Evolutionary conservation across 2,113 vertebrate species (phyloP), one percentile per base, ranked within the genome.

Genomic region (Raphicerus campestris): DNA sequence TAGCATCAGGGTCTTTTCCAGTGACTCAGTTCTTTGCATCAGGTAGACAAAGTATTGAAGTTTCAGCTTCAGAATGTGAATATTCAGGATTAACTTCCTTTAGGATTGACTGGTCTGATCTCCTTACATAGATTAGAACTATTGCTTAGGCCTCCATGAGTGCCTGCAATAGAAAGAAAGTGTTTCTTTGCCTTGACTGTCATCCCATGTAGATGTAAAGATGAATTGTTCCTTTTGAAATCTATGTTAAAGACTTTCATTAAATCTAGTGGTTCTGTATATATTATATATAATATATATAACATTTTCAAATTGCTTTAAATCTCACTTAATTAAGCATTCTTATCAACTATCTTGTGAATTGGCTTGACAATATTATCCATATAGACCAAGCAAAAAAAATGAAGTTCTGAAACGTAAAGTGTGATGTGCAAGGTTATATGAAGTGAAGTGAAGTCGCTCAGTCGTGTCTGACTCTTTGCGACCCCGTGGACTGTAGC

Each of bases 291-390:
- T 14, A 42, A 75, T 45, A 6, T 45, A 26, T 45, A 45, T 42
- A 75, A 75, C 7, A 35, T 73, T 96, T 93, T 28, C 16, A 92
- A 81, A 85, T 70, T 61, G 42, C 51, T 96, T 94, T 96, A 88
- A 91, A 86, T 97, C 32, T 56, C 47, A 89, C 45, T 97, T 94
- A 97, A 91, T 96, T 97, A 97, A 91, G 58, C 81, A 91, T 97
- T 75, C 75, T 56, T 96, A 95, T 90, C 91, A 95, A 88, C 95
- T 95, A 22, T 88, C 66, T 61, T 95, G 92, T 96, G 93, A 63
- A 80, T 97, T 96, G 81, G 35, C n/a, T 66, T 24, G 17, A 66
- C 55, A 39, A 22, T 94, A 87, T 96, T 97, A 91, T 53, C 56
- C 88, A 96, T 88, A 91, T 20, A 97, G 88, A 82, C 93, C 83